Conservation (phyloP, 2,797 vertebrate species). For the Tinamus major region DNA sequence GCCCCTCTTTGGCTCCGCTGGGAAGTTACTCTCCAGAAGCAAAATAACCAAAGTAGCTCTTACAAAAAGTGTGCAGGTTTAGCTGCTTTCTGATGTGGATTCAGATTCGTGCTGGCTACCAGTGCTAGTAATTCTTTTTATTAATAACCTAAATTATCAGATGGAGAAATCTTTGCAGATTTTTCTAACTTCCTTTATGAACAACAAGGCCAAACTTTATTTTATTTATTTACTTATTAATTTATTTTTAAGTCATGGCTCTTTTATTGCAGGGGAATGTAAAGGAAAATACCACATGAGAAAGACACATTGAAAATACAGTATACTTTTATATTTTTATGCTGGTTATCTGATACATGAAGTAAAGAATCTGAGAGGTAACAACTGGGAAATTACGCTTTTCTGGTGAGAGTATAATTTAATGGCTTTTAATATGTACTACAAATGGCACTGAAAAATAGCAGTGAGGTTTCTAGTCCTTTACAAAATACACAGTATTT, state of each 20-base stretch:
- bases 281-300: not conserved
- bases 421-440: not conserved
- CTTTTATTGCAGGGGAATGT: not conserved
- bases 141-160: no score
- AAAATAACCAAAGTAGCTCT: not conserved
- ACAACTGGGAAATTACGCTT: not conserved
- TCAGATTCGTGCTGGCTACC: not conserved
- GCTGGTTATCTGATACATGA: not conserved
- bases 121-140: no score
- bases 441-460: not conserved
- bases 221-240: not conserved
- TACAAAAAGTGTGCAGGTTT: not conserved
- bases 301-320: not conserved
- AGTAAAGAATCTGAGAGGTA: not conserved
- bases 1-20: accelerated
- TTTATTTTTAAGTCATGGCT: not conserved
- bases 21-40: not conserved
- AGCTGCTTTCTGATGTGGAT: not conserved
- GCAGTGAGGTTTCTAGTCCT: not conserved
- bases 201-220: not conserved
- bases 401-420: not conserved
- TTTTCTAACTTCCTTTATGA: not conserved
- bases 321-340: not conserved
- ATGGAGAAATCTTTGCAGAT: not conserved
- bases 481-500: not conserved